Conservation (phyloP, 2,113 vertebrate genomes). For the Embiotoca jacksoni region DNA sequence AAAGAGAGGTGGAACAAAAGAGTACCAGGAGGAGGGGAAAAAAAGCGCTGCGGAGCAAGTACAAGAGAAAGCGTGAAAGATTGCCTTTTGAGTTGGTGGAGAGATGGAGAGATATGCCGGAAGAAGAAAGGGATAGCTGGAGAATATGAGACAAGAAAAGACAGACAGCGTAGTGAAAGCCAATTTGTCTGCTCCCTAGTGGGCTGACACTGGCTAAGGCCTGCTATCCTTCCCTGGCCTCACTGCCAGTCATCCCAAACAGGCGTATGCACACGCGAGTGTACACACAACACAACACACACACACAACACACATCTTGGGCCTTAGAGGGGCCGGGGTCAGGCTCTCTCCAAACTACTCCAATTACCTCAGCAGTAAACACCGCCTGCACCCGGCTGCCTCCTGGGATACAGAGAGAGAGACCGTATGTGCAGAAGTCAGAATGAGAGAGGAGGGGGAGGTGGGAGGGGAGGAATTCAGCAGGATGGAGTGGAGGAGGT, state of each 20-base stretch:
- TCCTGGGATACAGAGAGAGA: conserved; percentile 65
- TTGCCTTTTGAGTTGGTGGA: conserved; percentile 54
- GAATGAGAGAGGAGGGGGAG: conserved; percentile 17
- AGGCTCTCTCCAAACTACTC: conserved; percentile 75
- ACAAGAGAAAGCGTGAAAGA: conserved; percentile 64
- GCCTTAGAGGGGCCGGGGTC: conserved; percentile 64
- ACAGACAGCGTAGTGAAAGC: conserved; percentile 72
- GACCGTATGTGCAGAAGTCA: conserved; percentile 61
- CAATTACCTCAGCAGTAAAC: conserved; percentile 82
- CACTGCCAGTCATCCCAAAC: conserved; percentile 76
- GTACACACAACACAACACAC: conserved; percentile 6
- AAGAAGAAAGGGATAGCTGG: conserved; percentile 53
- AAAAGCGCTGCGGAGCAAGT: conserved; percentile 31
- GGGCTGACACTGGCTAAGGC: conserved; percentile 75
- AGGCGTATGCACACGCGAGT: background rate
- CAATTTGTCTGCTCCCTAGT: conserved; percentile 78
- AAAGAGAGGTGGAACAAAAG: conserved; percentile 55
- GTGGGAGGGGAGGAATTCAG: background rate
- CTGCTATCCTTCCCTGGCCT: conserved; percentile 70
- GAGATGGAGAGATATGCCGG: conserved; percentile 53
- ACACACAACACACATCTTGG: conserved; percentile 25
- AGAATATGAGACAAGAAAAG: conserved; percentile 68
- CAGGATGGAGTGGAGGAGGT: conserved; percentile 24
- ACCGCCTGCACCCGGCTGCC: conserved; percentile 65
- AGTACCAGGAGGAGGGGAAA: conserved; percentile 31